Conservation (phyloP, 2,888 invertebrate species). For the Noctuana brunneofusca region DNA sequence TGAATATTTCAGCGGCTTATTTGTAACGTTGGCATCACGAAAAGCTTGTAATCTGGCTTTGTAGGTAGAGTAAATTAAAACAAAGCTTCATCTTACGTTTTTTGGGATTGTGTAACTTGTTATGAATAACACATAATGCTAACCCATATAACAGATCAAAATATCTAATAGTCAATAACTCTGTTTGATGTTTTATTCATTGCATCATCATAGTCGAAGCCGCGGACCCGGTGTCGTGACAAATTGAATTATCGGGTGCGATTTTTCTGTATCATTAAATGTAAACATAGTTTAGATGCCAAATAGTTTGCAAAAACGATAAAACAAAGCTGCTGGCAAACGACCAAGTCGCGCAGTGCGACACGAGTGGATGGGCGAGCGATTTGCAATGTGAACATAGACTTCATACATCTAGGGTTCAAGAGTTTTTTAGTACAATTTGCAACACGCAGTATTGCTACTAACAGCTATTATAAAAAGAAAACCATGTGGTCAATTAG, state of each 20-base stretch:
- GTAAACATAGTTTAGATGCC: slow-evolving; percentile 77
- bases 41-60: slow-evolving; percentile 9
- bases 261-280: slow-evolving; percentile 76
- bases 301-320: slow-evolving; percentile 74
- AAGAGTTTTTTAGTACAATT: too few relatives aligned
- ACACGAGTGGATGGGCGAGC: slow-evolving; percentile 70
- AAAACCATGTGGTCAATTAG: too few relatives aligned
- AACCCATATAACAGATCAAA: slow-evolving; percentile 3
- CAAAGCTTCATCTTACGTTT: background rate
- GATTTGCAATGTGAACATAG: slow-evolving; percentile 44
- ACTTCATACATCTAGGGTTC: slow-evolving; percentile 42
- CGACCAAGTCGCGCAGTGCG: slow-evolving; percentile 70
- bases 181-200: slow-evolving; percentile 42
- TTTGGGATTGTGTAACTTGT: background rate
- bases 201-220: slow-evolving; percentile 40
- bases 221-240: slow-evolving; percentile 52
- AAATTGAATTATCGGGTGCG: slow-evolving; percentile 67
- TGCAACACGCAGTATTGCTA: slow-evolving; percentile 20
- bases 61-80: slow-evolving; percentile 10
- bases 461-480: too few relatives aligned
- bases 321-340: slow-evolving; percentile 79
- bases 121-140: slow-evolving; percentile 1
- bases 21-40: slow-evolving; percentile 6
- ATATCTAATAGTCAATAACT: slow-evolving; percentile 28
- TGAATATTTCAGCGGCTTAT: slow-evolving; percentile 21